Evolutionary conservation across 1,140 invertebrate species (phyloP).

Genomic region (Tetramorium simillimum): DNA sequence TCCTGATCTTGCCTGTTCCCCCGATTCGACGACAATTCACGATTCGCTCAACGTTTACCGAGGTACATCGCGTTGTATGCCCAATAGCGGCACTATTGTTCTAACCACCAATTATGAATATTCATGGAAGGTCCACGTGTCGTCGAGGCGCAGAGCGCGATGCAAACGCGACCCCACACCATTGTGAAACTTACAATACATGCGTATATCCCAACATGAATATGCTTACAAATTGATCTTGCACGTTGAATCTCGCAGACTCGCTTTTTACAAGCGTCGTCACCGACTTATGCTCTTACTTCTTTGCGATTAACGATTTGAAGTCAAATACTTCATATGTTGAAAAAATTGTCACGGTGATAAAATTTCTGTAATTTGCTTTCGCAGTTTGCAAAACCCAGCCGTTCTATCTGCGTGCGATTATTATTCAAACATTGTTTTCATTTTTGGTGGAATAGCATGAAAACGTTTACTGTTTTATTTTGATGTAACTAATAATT

Average conservation of each 20-base stretch:
- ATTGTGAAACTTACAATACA: constrained; percentile 60
- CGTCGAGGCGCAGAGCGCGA: constrained; percentile 22
- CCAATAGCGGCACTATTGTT: constrained; percentile 67
- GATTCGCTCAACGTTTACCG: constrained; percentile 24
- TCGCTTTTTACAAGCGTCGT: not conserved
- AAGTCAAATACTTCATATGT: not conserved
- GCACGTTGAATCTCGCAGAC: constrained; percentile 38
- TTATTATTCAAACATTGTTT: constrained; percentile 1
- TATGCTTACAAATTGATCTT: constrained; percentile 66
- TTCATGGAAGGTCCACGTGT: constrained; percentile 64
- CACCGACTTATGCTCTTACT: not conserved
- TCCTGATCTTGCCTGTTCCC: constrained; percentile 18
- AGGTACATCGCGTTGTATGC: constrained; percentile 36
- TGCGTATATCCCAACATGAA: constrained; percentile 53
- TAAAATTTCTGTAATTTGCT: constrained; percentile 2
- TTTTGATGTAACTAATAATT: not conserved
- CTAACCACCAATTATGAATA: constrained; percentile 69
- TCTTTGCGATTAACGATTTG: not conserved
- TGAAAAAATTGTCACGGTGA: not conserved
- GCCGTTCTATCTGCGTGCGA: not conserved
- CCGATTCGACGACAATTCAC: constrained; percentile 35
- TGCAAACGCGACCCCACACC: constrained; percentile 43
- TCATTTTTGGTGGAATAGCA: not conserved
- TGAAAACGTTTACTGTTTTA: not conserved
- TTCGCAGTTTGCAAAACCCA: not conserved